A percentile compares a stretch with the other conserved stretches of the same genome.
Evolutionary conservation across 2,888 invertebrate genomes (phyloP).

Genomic region (Therioaphis trifolii): DNA sequence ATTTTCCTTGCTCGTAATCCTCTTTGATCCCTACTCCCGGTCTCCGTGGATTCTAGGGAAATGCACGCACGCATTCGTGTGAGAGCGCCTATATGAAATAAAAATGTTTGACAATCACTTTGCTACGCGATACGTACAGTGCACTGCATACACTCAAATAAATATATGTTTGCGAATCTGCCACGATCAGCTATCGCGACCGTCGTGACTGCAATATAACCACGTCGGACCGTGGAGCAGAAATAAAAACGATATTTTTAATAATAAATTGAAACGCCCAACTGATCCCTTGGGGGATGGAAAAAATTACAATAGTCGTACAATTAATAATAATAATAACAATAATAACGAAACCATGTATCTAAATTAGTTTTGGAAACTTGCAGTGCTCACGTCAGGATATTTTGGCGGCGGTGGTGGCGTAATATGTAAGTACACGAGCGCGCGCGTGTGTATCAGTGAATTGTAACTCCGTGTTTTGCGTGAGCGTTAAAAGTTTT

Average conservation of each 20-base stretch:
- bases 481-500: not conserved
- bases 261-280: conserved; percentile 1
- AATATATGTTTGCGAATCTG: no score
- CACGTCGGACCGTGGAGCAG: not conserved
- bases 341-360: not conserved
- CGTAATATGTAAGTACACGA: no score
- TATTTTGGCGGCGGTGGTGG: no score
- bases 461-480: no score
- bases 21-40: not conserved
- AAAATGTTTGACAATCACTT: no score
- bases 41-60: not conserved
- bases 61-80: no score
- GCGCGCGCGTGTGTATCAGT: not conserved
- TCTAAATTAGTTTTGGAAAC: not conserved
- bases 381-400: no score
- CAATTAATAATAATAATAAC: no score
- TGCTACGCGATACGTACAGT: no score
- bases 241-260: conserved; percentile 7
- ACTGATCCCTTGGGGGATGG: not conserved
- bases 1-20: not conserved
- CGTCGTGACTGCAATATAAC: not conserved
- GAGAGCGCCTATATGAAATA: no score
- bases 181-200: not conserved
- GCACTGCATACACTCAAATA: no score
- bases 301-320: no score